phyloP scores from a whole-genome alignment of 2,797 vertebrate genomes.

The Neosalanx taihuensis region DNA sequence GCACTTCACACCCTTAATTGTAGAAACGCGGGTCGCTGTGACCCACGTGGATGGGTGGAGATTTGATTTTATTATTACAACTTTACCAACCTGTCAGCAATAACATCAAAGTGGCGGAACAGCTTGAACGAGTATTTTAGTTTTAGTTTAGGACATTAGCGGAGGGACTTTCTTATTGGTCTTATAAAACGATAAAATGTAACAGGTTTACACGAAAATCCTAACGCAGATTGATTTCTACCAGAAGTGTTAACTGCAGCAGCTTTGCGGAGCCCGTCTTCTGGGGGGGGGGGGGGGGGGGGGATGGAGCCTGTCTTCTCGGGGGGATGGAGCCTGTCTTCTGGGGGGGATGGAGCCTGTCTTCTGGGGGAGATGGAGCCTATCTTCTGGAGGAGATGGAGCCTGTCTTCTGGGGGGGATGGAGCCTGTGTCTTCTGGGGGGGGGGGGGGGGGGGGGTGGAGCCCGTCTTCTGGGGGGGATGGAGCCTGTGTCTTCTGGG shows the following conservation, averaged over 20 bases:
- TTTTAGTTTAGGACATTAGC: slow-evolving; percentile 51
- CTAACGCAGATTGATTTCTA: slow-evolving; percentile 41
- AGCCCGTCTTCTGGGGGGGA: not conserved
- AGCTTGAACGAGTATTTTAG: slow-evolving; percentile 56
- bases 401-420: too few species aligned
- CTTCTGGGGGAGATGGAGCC: too few species aligned
- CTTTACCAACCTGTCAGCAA: slow-evolving; percentile 59
- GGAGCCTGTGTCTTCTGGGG: slow-evolving; percentile 16
- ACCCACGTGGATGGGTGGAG: slow-evolving; percentile 36
- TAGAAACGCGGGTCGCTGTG: slow-evolving; percentile 27
- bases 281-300: not conserved
- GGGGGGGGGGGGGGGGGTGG: too few species aligned
- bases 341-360: slow-evolving; percentile 6
- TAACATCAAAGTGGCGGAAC: slow-evolving; percentile 68
- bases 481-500: not conserved
- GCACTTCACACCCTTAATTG: slow-evolving; percentile 13
- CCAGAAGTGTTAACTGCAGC: slow-evolving; percentile 3
- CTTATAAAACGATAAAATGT: slow-evolving; percentile 59
- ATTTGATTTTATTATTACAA: slow-evolving; percentile 66
- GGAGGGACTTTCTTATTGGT: slow-evolving; percentile 46
- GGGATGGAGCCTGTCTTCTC: slow-evolving; percentile 1
- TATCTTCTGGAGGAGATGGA: too few species aligned
- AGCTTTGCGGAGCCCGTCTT: not conserved
- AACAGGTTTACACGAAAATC: slow-evolving; percentile 31
- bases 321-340: not conserved